These are phyloP conservation scores for Neopelma chrysocephalum DNA, from an alignment of 2,797 vertebrate species.

Conservation along the genomic window DNA sequence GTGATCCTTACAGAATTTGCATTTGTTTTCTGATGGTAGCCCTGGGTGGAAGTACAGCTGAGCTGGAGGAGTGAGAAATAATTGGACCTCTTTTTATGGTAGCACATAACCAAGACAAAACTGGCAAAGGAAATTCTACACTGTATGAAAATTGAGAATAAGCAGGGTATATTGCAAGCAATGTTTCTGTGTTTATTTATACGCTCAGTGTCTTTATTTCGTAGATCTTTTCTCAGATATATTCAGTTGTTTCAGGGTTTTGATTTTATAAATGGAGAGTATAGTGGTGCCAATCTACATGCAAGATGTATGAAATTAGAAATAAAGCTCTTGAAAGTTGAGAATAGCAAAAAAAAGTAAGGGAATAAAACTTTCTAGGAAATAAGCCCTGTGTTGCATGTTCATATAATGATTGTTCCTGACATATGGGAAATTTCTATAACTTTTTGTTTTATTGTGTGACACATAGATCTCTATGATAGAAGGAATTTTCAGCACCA, in stretches of 20 bases:
- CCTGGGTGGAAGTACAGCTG: not conserved
- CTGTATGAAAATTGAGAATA: not conserved
- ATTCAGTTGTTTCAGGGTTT: not conserved
- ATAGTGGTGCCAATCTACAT: not conserved
- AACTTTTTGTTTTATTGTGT: not conserved
- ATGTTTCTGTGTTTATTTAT: not conserved
- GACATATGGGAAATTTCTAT: not conserved
- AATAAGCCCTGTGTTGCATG: not conserved
- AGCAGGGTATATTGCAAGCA: not conserved
- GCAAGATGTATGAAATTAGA: not conserved
- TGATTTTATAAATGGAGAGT: not conserved
- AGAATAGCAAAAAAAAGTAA: not conserved
- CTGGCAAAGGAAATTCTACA: not conserved
- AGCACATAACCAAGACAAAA: not conserved
- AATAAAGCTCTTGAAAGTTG: not conserved
- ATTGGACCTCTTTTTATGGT: not conserved
- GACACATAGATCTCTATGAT: not conserved
- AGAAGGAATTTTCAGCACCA: not conserved
- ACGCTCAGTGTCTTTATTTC: not conserved
- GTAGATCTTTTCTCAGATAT: not conserved
- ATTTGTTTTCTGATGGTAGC: not conserved
- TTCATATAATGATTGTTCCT: not conserved
- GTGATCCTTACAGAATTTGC: not conserved
- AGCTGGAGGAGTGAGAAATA: not conserved
- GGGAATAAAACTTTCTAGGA: not conserved